These are phyloP conservation scores for Cetonia aurata DNA, from an alignment of 2,888 invertebrate species.

Conservation along the genomic window DNA sequence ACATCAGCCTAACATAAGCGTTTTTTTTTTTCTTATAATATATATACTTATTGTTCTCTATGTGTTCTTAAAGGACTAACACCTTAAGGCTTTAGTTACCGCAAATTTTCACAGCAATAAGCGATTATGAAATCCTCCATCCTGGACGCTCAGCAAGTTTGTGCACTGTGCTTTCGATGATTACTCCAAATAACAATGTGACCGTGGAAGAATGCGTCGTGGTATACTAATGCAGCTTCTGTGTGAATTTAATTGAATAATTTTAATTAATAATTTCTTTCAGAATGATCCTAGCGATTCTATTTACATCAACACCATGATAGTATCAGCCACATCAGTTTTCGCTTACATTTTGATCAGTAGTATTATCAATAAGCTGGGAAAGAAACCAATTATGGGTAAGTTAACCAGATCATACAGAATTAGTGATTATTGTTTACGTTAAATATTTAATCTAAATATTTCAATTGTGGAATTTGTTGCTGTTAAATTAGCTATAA, in stretches of 20 bases:
- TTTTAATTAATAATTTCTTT: no score
- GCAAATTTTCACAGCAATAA: slow-evolving; percentile 82
- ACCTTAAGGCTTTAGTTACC: slow-evolving; percentile 91
- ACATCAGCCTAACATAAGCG: no score
- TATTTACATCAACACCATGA: slow-evolving; percentile 78
- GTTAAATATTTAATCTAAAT: no score
- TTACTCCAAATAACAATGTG: slow-evolving; percentile 53
- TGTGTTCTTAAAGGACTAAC: slow-evolving; percentile 68
- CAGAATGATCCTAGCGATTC: slow-evolving; percentile 58
- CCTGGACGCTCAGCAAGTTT: slow-evolving; percentile 62
- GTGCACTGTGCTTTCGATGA: slow-evolving; percentile 69
- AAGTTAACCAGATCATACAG: slow-evolving; percentile 47
- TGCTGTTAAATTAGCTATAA: no score
- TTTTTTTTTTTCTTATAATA: no score
- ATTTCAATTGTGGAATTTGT: no score
- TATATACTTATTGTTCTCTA: slow-evolving; percentile 60
- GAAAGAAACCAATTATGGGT: slow-evolving; percentile 71
- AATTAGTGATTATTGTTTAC: no score
- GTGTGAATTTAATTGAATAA: no score
- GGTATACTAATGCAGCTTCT: slow-evolving; percentile 55
- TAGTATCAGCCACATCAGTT: slow-evolving; percentile 74
- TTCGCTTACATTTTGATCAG: slow-evolving; percentile 75
- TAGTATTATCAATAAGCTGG: slow-evolving; percentile 67
- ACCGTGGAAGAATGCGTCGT: slow-evolving; percentile 59
- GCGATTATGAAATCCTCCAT: slow-evolving; percentile 60